Percentiles rank a stretch among this genome's conserved stretches.
Evolutionary conservation across 2,888 invertebrate genomes (phyloP).

Genomic region (Archips xylosteana): DNA sequence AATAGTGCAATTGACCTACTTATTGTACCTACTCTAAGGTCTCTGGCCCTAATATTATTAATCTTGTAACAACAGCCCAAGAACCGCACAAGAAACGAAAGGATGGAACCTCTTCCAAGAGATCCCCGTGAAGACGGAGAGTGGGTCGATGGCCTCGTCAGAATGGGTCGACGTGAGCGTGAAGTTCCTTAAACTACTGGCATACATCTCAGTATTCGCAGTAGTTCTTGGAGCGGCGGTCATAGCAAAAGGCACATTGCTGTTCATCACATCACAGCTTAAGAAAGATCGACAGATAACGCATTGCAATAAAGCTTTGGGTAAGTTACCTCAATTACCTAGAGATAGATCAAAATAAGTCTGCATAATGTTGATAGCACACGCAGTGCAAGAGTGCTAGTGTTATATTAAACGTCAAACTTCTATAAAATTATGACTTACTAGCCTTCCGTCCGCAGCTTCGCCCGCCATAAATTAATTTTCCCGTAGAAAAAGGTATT

Average conservation of each 20-base stretch:
- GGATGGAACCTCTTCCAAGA: slow-evolving; percentile 94
- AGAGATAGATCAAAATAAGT: no score
- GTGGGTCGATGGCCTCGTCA: slow-evolving; percentile 88
- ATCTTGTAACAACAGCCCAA: slow-evolving; percentile 63
- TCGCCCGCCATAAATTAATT: no score
- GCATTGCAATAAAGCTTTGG: slow-evolving; percentile 86
- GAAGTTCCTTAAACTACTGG: slow-evolving; percentile 88
- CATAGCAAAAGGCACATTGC: slow-evolving; percentile 89
- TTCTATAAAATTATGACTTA: no score
- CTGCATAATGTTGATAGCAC: no score
- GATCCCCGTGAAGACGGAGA: slow-evolving; percentile 88
- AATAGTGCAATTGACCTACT: no score
- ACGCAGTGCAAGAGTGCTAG: no score
- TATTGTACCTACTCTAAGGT: no score
- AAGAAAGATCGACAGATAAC: slow-evolving; percentile 80
- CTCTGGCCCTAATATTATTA: not conserved
- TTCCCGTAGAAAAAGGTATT: no score
- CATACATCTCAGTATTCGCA: slow-evolving; percentile 88
- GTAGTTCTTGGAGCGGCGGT: slow-evolving; percentile 89
- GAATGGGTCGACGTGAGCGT: slow-evolving; percentile 87
- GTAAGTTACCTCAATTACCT: slow-evolving; percentile 51
- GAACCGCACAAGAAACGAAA: slow-evolving; percentile 84
- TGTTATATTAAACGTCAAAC: no score
- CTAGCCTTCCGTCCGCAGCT: no score
- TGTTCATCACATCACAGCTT: slow-evolving; percentile 91